These are phyloP conservation scores for Slavum lentiscoides DNA, from an alignment of 2,888 invertebrate genomes.

Conservation along the genomic window DNA sequence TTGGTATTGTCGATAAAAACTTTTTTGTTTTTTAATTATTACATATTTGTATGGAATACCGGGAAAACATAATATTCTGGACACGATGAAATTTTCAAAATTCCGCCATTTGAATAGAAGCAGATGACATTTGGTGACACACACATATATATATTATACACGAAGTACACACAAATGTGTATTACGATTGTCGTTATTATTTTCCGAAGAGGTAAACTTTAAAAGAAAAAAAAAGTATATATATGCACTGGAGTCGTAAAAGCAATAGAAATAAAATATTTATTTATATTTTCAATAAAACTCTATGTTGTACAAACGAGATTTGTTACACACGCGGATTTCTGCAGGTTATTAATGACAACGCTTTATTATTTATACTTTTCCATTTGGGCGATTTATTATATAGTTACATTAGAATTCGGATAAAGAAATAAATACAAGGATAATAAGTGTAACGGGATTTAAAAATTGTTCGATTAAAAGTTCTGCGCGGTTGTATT, in stretches of 20 bases:
- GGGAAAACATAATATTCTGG: no score
- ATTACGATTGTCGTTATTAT: no score
- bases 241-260: not conserved
- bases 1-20: no score
- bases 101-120: no score
- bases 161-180: no score
- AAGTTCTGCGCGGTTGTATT: not conserved
- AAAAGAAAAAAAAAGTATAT: not conserved
- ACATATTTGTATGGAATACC: no score
- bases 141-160: no score
- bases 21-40: no score
- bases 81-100: no score
- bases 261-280: constrained; percentile 18
- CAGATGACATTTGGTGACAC: no score
- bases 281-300: constrained; percentile 24
- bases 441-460: not conserved
- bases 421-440: constrained; percentile 8
- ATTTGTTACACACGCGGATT: constrained; percentile 28
- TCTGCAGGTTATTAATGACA: constrained; percentile 15
- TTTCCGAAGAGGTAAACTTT: no score
- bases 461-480: constrained; percentile 17
- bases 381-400: constrained; percentile 21
- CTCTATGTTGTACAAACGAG: not conserved
- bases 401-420: constrained; percentile 8
- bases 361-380: constrained; percentile 28